phyloP scores from a whole-genome alignment of 2,113 vertebrate species.

The Entelurus aequoreus region DNA sequence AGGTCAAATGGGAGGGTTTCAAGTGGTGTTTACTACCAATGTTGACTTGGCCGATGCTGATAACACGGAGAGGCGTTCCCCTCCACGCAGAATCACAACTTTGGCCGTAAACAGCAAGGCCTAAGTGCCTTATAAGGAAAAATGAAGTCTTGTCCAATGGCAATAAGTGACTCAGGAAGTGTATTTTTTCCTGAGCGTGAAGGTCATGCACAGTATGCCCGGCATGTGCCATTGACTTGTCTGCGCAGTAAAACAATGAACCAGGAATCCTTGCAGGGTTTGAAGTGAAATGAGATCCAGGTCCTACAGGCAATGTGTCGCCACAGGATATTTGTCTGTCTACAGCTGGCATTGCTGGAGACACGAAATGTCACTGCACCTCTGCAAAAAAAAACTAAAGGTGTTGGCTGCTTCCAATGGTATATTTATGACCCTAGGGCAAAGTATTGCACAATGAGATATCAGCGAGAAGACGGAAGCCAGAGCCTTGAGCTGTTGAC shows the following conservation, averaged over 20 bases:
- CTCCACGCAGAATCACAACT: neutral
- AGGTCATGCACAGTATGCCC: conserved; percentile 38
- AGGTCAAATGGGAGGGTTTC: conserved; percentile 6
- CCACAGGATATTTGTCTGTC: conserved; percentile 46
- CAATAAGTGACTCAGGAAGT: conserved; percentile 25
- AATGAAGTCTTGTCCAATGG: neutral
- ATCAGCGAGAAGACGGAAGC: conserved; percentile 42
- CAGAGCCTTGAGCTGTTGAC: conserved; percentile 35
- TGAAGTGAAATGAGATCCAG: conserved; percentile 31
- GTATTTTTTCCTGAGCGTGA: conserved; percentile 10
- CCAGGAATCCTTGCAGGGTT: conserved; percentile 5
- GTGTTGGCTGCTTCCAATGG: conserved; percentile 19
- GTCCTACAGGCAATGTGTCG: conserved; percentile 30
- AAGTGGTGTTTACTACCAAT: conserved; percentile 42
- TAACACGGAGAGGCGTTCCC: conserved; percentile 40
- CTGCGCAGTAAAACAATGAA: conserved; percentile 35
- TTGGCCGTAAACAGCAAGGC: conserved; percentile 22
- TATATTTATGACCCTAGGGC: conserved; percentile 48
- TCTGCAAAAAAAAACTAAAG: conserved; percentile 6
- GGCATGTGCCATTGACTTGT: conserved; percentile 49
- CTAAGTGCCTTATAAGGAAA: conserved; percentile 39
- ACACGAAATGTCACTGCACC: conserved; percentile 27
- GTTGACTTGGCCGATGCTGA: conserved; percentile 30
- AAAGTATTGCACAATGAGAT: conserved; percentile 42
- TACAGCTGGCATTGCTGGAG: conserved; percentile 33